Evolutionary conservation across 2,888 invertebrate genomes (phyloP), one percentile per base, ranked within the genome.

Genomic region (Polyploca ridens): DNA sequence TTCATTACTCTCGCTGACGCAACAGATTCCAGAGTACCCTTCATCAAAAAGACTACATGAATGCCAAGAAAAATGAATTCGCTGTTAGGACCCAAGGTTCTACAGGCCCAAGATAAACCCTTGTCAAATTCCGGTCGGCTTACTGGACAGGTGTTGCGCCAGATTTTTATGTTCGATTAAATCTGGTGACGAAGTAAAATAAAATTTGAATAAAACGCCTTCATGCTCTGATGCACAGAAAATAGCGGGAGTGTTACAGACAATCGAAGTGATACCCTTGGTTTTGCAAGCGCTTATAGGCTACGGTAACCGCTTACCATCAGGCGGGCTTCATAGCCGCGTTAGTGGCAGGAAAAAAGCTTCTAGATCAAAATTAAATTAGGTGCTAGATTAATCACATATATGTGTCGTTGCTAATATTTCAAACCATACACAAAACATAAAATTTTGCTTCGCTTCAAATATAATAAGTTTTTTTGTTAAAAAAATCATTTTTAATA

Each of bases 101-200:
- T 54, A 54, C 8, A 19, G 54, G 54, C 14, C 54, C 54, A 54
- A 16, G 58, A 66, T n/a, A 14, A 14, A 46, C 63, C 66, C 66
- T 66, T 64, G 54, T 66, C 66, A 66, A 58, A 46, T 33, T 54
- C 46, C 63, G 59, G 58, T 59, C 41, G 63, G 41, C 59, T 58
- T 64, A 59, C 41, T 41, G 60, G 58, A 66, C 63, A 64, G 63
- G 61, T 62, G 60, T 35, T 63, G 54, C 46, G 62, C 62, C 63
- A 62, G 33, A 59, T 38, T 58, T 62, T 66, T 66, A 49, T 64
- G 49, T 41, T 38, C 62, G 66, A 64, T 64, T 66, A 66, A 66
- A 66, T 66, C 44, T 61, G 57, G 61, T 62, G 58, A 49, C 35
- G 49, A 62, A 59, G 33, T 54, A 46, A 13, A 41, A 64, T 58